Evolutionary conservation across 2,888 invertebrate species (phyloP).

Genomic region (Phortica okadai): DNA sequence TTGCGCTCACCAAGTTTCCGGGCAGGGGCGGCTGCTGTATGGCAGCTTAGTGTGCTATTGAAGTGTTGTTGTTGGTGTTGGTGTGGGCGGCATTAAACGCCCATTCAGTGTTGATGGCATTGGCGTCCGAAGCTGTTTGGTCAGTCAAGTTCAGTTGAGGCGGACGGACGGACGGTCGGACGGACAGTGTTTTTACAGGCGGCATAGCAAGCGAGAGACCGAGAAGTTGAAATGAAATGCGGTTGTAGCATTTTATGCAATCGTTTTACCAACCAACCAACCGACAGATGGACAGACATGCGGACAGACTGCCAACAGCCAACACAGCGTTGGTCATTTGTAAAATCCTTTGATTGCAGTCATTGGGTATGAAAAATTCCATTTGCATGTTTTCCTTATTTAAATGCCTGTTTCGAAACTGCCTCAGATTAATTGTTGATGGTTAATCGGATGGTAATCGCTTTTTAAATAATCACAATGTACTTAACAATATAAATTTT

Average conservation of each 20-base stretch:
- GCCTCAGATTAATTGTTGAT: slow-evolving; percentile 56
- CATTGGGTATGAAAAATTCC: slow-evolving; percentile 59
- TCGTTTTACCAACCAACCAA: slow-evolving; percentile 45
- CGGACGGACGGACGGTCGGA: background rate
- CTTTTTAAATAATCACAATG: background rate
- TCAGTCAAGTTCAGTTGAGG: background rate
- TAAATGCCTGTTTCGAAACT: slow-evolving; percentile 40
- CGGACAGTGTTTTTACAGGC: slow-evolving; percentile 46
- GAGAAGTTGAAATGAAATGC: slow-evolving; percentile 51
- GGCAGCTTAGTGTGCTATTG: background rate
- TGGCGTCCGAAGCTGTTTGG: background rate
- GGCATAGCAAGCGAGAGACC: background rate
- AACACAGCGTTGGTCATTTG: slow-evolving; percentile 31
- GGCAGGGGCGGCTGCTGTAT: background rate
- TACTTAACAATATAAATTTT: background rate
- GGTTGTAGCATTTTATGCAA: slow-evolving; percentile 62
- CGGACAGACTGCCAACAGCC: background rate
- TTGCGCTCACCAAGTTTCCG: background rate
- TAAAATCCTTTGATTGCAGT: slow-evolving; percentile 49
- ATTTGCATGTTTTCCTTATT: slow-evolving; percentile 58
- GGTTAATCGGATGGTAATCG: slow-evolving; percentile 18
- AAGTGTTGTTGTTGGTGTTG: background rate
- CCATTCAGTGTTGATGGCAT: background rate
- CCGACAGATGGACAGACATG: background rate
- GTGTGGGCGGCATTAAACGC: background rate